Evolutionary conservation across 2,113 vertebrate species (phyloP).

Genomic region (human (Homo sapiens)): DNA sequence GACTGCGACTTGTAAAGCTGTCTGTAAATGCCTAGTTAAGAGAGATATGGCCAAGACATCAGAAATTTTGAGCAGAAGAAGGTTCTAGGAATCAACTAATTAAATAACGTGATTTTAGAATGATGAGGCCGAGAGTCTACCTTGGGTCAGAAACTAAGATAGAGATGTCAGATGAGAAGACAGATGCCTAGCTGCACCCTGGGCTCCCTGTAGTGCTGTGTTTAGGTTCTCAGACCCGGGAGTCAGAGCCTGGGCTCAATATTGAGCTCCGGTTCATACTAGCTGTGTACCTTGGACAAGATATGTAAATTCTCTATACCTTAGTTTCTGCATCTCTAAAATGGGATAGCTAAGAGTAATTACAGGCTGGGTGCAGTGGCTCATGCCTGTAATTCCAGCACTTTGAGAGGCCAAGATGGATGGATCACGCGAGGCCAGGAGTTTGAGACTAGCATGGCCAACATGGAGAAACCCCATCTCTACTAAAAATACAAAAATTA

Average conservation of each 20-base stretch:
- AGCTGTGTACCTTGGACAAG: background rate
- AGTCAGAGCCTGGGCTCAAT: background rate
- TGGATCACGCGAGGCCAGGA: too few relatives aligned
- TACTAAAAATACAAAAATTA: too few relatives aligned
- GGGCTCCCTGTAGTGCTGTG: background rate
- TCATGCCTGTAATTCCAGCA: too few relatives aligned
- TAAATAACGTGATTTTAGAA: background rate
- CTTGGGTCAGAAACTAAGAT: background rate
- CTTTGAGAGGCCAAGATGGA: too few relatives aligned
- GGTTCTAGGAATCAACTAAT: background rate
- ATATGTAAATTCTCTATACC: background rate
- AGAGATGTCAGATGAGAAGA: background rate
- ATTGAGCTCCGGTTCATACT: background rate
- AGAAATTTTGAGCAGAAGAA: background rate
- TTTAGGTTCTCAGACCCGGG: background rate
- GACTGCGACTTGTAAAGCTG: too few relatives aligned
- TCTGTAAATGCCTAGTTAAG: background rate
- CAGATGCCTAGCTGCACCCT: background rate
- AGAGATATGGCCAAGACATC: background rate
- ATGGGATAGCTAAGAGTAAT: background rate
- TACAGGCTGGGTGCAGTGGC: too few relatives aligned
- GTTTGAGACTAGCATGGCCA: too few relatives aligned
- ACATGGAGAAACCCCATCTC: too few relatives aligned
- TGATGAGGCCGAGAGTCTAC: background rate
- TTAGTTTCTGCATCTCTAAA: background rate